phyloP scores from a whole-genome alignment of 2,797 vertebrate species.

The Pseudochirops cupreus region DNA sequence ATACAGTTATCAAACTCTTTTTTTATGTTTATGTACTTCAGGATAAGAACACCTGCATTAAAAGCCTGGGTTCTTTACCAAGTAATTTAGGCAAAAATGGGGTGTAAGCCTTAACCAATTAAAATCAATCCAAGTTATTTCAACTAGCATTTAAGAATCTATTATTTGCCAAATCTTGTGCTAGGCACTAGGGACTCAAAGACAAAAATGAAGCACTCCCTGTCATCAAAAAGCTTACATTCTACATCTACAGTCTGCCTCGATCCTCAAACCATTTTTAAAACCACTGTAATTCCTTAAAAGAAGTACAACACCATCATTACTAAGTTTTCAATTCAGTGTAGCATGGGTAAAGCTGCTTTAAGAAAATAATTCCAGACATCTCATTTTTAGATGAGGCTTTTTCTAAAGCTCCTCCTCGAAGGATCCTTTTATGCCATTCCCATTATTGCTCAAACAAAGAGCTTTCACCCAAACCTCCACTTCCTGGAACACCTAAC shows the following conservation, averaged over 20 bases:
- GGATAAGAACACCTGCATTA: neutral
- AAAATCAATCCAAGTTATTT: neutral
- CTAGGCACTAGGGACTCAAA: neutral
- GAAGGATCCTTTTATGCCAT: neutral
- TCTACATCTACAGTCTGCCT: neutral
- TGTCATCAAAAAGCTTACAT: neutral
- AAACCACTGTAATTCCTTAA: neutral
- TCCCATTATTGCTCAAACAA: neutral
- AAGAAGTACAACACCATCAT: neutral
- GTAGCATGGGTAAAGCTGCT: neutral
- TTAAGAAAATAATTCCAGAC: neutral
- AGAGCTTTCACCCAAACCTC: constrained; percentile 24
- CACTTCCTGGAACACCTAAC: neutral
- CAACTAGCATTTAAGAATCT: neutral
- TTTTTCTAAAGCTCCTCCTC: neutral
- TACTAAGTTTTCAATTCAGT: constrained; percentile 7
- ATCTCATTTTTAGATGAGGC: neutral
- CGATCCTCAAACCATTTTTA: neutral
- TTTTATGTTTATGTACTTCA: neutral
- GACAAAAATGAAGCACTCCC: neutral
- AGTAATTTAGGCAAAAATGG: neutral
- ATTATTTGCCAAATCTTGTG: neutral
- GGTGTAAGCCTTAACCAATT: neutral
- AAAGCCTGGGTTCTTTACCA: neutral
- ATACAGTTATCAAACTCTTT: neutral